These are phyloP conservation scores for Nixonia krombeini DNA, from an alignment of 1,140 invertebrate species.

Conservation along the genomic window DNA sequence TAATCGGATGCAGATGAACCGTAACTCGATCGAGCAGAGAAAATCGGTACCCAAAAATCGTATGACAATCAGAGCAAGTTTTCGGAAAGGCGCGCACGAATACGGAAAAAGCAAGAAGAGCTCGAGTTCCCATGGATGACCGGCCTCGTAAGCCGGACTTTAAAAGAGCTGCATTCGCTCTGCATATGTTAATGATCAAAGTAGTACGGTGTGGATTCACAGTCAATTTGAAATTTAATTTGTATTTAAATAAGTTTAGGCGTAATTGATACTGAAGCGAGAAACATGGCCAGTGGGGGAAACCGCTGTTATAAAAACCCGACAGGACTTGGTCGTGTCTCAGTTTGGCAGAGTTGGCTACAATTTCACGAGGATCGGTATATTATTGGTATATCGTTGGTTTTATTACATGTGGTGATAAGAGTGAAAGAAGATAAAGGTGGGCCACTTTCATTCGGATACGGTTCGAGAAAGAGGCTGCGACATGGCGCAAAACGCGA, in stretches of 20 bases:
- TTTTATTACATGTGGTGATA: conserved; percentile 37
- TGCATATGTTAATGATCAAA: neutral
- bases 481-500: conserved; percentile 17
- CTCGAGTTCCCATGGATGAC: too few relatives aligned
- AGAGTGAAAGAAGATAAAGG: conserved; percentile 29
- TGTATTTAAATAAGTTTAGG: conserved; percentile 48
- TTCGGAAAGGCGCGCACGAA: too few relatives aligned
- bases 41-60: neutral
- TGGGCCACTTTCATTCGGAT: conserved; percentile 28
- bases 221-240: conserved; percentile 45
- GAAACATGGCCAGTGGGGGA: conserved; percentile 36
- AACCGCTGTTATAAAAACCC: conserved; percentile 60
- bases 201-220: neutral
- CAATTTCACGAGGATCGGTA: conserved; percentile 9
- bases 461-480: conserved; percentile 7
- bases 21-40: too few relatives aligned
- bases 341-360: conserved; percentile 19
- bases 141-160: neutral
- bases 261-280: conserved; percentile 31
- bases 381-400: conserved; percentile 1
- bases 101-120: too few relatives aligned
- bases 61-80: too few relatives aligned
- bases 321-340: conserved; percentile 25
- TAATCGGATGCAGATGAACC: too few relatives aligned
- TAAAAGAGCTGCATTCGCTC: neutral